Evolutionary conservation across 2,113 vertebrate species (phyloP), one percentile per base, ranked within the genome.

Genomic region (Chaenocephalus aceratus): DNA sequence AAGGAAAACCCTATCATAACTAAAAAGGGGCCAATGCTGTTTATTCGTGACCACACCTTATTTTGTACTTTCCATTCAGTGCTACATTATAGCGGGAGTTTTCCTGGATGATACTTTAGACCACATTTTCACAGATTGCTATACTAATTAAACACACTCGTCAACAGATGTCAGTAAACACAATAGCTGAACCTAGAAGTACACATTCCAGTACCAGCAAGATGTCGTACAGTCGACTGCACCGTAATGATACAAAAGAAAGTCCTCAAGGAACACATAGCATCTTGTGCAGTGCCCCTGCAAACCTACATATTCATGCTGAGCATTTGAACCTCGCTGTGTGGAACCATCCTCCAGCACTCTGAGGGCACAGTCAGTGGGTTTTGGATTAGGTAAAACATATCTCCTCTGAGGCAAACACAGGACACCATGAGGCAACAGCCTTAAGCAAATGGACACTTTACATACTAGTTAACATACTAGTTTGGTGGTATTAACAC

Each of bases 241-340:
- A 1, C n/a, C 46, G 10, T 54, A 53, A 61, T 23, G 58, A 48
- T 76, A 63, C 63, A 74, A 41, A 41, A 21, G 18, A 77, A 59
- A 57, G 71, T 68, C 51, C 41, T 76, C 36, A 45, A 58, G 41
- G 61, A 58, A 70, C 64, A 45, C 76, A 77, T 26, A 70, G 48
- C 48, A 52, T 79, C 69, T 79, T 66, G 76, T 72, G 57, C 73
- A 59, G 74, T 34, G 30, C 21, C 44, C 49, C 64, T 52, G 66
- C 56, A 58, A 75, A 61, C 63, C 66, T 83, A 26, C 80, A 90
- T 88, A 86, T 88, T 90, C 85, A 86, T 79, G 65, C 66, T 73
- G 80, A 73, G 80, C 85, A 84, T 74, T 81, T 79, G 62, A 90
- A 81, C 36, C 65, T 76, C 15, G 41, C 46, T 58, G 66, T 67